phyloP scores from a whole-genome alignment of 2,797 vertebrate species.

The Cichlasoma orientale region DNA sequence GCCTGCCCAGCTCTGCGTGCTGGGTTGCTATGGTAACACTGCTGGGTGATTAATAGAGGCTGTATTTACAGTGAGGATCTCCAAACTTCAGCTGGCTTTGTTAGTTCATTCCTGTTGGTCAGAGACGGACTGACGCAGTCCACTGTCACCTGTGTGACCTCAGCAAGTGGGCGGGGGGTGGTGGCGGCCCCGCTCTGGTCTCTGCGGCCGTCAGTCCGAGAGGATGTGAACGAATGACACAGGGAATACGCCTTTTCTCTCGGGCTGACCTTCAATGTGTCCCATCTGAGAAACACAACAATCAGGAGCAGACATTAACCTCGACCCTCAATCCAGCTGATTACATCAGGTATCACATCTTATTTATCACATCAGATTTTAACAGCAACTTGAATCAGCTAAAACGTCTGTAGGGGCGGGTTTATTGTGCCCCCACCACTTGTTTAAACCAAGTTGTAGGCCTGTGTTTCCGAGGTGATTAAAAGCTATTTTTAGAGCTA shows the following conservation, averaged over 20 bases:
- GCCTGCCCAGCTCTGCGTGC: not conserved
- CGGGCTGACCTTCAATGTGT: conserved; percentile 22
- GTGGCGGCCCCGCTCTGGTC: not conserved
- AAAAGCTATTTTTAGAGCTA: too few relatives aligned
- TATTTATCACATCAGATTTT: too few relatives aligned
- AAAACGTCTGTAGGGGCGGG: too few relatives aligned
- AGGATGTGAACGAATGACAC: conserved; percentile 30
- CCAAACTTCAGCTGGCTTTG: too few relatives aligned
- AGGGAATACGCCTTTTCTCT: conserved; percentile 27
- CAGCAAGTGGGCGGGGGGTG: not conserved
- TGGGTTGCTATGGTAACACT: conserved; percentile 15
- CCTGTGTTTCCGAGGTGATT: too few relatives aligned
- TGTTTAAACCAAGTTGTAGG: too few relatives aligned
- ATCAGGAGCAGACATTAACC: too few relatives aligned
- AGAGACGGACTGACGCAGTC: not conserved
- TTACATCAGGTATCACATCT: too few relatives aligned
- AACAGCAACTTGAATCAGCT: too few relatives aligned
- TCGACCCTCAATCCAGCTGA: too few relatives aligned
- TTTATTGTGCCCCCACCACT: too few relatives aligned
- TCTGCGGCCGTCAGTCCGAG: not conserved
- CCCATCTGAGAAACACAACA: conserved; percentile 12
- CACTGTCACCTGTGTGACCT: not conserved
- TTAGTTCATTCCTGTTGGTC: not conserved
- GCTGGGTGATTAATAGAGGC: not conserved
- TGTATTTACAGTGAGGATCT: not conserved